Evolutionary conservation across 2,797 vertebrate species (phyloP), one percentile per base, ranked within the genome.

Genomic region (Myripristis jacobus): DNA sequence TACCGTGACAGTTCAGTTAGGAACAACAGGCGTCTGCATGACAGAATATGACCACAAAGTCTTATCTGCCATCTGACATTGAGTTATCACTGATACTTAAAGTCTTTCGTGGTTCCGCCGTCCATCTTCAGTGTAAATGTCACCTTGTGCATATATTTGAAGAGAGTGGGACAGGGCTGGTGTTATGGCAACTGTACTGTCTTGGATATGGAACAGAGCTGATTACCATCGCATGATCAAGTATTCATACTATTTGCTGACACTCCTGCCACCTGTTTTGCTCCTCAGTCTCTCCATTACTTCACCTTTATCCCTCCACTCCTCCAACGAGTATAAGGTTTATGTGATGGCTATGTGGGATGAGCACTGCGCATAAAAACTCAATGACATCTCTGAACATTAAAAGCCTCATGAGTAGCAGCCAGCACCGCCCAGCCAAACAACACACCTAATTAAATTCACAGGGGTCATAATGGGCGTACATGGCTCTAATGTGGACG

Each of bases 381-480:
- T 77, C 72, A 74, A 79, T 83, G 75, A 77, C 73, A 71, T 66
- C 70, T 64, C 6, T 27, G 58, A 65, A 78, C 43, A 43, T 71
- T 54, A 71, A 31, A 66, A n/a, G n/a, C n/a, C n/a, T n/a, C n/a
- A n/a, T n/a, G 70, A 70, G 55, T 63, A 71, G 72, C 76, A 72
- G 51, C 63, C 62, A 77, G 64, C 67, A 60, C 54, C 25, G 5
- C 53, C 50, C 38, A 13, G 56, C 57, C 48, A 74, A 82, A 70
- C 63, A 82, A 71, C 76, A 75, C 61, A 64, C 69, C 66, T 85
- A 66, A 87, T 91, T 85, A 70, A 71, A 75, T 80, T 83, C 55
- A 74, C 8, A 1, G 48, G 66, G 54, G 21, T 47, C 8, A 8
- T 76, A 74, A 82, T 80, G 80, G 36, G 34, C 31, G 63, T 64